Evolutionary conservation across 2,797 vertebrate genomes (phyloP), one percentile per base, ranked within the genome.

Genomic region (Odontamblyopus lacepedii): DNA sequence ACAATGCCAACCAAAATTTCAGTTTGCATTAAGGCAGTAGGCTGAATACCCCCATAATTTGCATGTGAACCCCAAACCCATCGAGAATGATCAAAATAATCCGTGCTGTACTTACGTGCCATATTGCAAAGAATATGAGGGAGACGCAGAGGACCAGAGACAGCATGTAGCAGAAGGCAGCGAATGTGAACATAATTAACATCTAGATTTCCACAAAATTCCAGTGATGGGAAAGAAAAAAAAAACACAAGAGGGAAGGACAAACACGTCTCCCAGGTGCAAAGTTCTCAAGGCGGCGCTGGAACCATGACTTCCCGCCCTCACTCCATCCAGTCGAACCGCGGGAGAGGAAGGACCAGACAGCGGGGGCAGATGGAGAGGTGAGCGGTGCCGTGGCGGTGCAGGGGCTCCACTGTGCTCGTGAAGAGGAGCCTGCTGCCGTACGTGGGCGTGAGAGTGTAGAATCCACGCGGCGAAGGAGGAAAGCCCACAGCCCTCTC

Each of bases 101-200:
- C 5, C 5, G 2, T 60, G 72, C n/a, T 12, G 16, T 88, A 94
- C 94, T 95, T 86, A 95, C 94, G 68, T 95, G 94, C 94, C 94
- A 95, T 87, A 95, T 94, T 67, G 93, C 94, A 73, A 95, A 95
- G 91, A 95, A 95, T 89, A 95, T 95, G 59, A 95, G 93, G 38
- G 94, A 94, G 60, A 94, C 94, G 1, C 93, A 94, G 80, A 95
- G 94, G 77, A 95, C 93, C 87, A 95, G 88, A 66, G 94, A 94
- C 81, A 95, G 93, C 94, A 95, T 94, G 85, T 95, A 95, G 88
- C 94, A 95, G 83, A 95, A 95, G 88, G 94, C 93, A 91, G 94
- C 94, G 83, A 95, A 95, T 83, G 94, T 94, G 89, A 95, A 94
- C 93, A 95, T 94, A 78, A 85, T 93, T 87, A 80, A 86, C 85